phyloP scores from a whole-genome alignment of 2,888 invertebrate species.

The Sminthurides aquaticus region DNA sequence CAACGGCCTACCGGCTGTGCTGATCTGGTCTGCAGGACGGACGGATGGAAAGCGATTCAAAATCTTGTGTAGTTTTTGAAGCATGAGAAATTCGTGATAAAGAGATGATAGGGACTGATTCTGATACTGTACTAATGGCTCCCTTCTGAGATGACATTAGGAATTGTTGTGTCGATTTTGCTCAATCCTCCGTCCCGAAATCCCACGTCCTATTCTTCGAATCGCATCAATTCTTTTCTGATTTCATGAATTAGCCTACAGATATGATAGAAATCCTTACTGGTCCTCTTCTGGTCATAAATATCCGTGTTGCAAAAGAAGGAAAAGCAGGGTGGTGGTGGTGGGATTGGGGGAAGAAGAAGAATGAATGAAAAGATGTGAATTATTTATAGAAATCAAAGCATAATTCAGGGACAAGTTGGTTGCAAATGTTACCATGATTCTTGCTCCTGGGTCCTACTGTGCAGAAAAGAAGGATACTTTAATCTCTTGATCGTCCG shows the following conservation, averaged over 20 bases:
- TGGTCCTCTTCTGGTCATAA: too few species aligned
- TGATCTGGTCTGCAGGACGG: too few species aligned
- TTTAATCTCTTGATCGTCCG: not conserved
- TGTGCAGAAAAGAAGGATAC: not conserved
- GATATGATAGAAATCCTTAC: too few species aligned
- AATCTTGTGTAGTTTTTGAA: not conserved
- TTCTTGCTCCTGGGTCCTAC: not conserved
- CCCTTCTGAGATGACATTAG: not conserved
- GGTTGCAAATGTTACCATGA: not conserved
- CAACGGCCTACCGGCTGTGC: too few species aligned
- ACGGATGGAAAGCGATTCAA: not conserved
- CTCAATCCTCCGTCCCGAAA: not conserved
- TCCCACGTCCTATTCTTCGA: not conserved
- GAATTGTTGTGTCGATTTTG: not conserved
- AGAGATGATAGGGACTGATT: not conserved
- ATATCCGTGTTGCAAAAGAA: too few species aligned
- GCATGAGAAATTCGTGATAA: not conserved
- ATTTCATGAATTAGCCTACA: not conserved
- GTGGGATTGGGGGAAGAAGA: too few species aligned
- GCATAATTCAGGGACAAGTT: not conserved
- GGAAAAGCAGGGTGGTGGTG: too few species aligned
- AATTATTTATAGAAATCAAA: not conserved
- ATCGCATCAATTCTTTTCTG: too few species aligned
- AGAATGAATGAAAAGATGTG: too few species aligned
- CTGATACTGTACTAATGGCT: not conserved